Conservation (phyloP, 2,113 vertebrate species). For the Oryzias woworae region DNA sequence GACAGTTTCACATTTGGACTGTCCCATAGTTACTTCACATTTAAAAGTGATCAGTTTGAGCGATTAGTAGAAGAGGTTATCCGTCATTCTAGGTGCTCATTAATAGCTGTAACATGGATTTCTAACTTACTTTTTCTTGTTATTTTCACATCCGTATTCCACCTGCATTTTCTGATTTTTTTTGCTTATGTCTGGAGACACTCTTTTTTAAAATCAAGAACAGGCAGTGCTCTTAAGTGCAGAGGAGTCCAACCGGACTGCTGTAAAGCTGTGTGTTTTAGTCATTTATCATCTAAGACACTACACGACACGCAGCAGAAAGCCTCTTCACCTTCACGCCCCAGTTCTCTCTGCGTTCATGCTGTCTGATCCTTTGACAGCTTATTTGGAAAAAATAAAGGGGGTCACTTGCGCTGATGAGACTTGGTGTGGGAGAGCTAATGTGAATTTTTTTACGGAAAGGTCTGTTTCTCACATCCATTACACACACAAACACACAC, state of each 20-base stretch:
- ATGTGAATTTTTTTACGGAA: conserved; percentile 10
- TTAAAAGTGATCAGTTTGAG: not conserved
- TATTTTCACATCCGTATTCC: conserved; percentile 14
- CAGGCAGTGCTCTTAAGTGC: conserved; percentile 49
- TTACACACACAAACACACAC: conserved; percentile 19
- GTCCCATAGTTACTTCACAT: no score
- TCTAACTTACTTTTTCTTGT: conserved; percentile 9
- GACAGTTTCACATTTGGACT: not conserved
- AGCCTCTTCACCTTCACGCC: conserved; percentile 38
- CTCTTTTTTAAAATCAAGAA: conserved; percentile 45
- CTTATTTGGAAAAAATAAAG: conserved; percentile 35
- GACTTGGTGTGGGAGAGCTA: conserved; percentile 18
- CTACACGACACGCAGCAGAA: conserved; percentile 28
- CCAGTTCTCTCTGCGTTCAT: conserved; percentile 6
- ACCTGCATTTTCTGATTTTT: conserved; percentile 30
- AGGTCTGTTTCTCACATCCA: conserved; percentile 10
- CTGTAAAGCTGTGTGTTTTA: conserved; percentile 37
- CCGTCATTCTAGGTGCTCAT: conserved; percentile 14
- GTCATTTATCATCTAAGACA: conserved; percentile 50
- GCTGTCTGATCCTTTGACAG: conserved; percentile 31
- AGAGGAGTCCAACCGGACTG: conserved; percentile 40
- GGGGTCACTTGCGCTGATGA: conserved; percentile 31
- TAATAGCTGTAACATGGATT: conserved; percentile 1
- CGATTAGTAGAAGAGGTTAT: not conserved
- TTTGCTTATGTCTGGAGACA: conserved; percentile 70